These are phyloP conservation scores for Drosophila histrio DNA, from an alignment of 2,888 invertebrate species.

Conservation along the genomic window DNA sequence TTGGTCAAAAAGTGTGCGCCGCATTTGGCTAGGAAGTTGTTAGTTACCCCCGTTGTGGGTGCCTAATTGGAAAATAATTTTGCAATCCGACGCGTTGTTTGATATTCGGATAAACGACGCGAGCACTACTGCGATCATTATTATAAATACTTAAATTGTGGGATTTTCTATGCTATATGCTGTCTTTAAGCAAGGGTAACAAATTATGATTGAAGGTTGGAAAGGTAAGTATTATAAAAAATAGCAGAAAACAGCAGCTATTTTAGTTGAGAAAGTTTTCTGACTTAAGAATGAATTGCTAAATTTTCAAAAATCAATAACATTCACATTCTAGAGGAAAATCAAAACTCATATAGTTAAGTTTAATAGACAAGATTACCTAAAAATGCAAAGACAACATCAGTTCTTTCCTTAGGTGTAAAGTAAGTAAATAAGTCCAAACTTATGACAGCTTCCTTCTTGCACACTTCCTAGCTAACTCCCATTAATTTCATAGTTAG, in stretches of 20 bases:
- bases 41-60: conserved; percentile 44
- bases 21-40: conserved; percentile 52
- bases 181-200: conserved; percentile 11
- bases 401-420: no score
- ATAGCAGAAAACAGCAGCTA: neutral
- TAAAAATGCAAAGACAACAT: no score
- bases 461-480: neutral
- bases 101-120: conserved; percentile 14
- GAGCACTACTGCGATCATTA: conserved; percentile 8
- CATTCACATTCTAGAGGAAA: no score
- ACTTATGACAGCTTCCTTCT: no score
- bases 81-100: conserved; percentile 22
- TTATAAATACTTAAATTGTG: conserved; percentile 3
- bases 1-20: conserved; percentile 28
- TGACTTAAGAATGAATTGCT: neutral
- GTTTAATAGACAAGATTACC: no score
- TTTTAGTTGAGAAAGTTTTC: neutral
- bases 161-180: conserved; percentile 11
- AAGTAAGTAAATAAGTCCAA: no score
- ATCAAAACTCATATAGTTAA: no score
- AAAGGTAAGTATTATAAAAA: neutral
- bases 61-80: conserved; percentile 49
- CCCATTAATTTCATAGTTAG: neutral
- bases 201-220: conserved; percentile 18
- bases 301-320: no score